Percentiles rank a stretch among this genome's conserved stretches.
These are phyloP conservation scores for Poeciliopsis retropinna DNA, from an alignment of 2,113 vertebrate genomes.

Conservation along the genomic window DNA sequence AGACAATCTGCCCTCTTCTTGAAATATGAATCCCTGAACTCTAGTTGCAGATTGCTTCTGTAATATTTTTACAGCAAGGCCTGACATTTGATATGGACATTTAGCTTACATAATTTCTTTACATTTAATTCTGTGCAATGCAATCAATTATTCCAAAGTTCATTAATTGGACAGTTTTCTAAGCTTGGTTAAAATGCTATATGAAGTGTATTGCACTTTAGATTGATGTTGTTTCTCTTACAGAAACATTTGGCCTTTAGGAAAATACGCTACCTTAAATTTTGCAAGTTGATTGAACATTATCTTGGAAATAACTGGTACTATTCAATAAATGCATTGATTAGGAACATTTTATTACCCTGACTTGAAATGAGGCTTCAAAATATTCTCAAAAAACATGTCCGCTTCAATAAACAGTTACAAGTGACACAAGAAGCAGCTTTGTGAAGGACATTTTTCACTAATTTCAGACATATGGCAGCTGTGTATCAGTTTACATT, in stretches of 20 bases:
- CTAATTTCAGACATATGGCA: constrained; percentile 12
- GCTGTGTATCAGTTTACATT: constrained; percentile 1
- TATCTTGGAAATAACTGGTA: background rate
- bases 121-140: background rate
- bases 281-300: background rate
- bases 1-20: background rate
- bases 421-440: constrained; percentile 8
- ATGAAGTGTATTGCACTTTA: too few species aligned
- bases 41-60: constrained; percentile 5
- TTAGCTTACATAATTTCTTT: constrained; percentile 4
- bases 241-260: background rate
- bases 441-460: constrained; percentile 9
- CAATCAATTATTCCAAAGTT: background rate
- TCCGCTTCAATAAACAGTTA: constrained; percentile 9
- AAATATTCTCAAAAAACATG: background rate
- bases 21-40: constrained; percentile 46
- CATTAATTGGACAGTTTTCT: background rate
- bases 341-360: too few species aligned
- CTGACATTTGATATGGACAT: background rate
- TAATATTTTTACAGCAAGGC: constrained; percentile 10
- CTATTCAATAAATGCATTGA: too few species aligned
- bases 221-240: too few species aligned
- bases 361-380: too few species aligned
- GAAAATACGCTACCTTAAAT: background rate
- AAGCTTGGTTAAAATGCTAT: too few species aligned